Evolutionary conservation across 2,113 vertebrate genomes (phyloP), one percentile per base, ranked within the genome.

Genomic region (Lepidothrix coronata): DNA sequence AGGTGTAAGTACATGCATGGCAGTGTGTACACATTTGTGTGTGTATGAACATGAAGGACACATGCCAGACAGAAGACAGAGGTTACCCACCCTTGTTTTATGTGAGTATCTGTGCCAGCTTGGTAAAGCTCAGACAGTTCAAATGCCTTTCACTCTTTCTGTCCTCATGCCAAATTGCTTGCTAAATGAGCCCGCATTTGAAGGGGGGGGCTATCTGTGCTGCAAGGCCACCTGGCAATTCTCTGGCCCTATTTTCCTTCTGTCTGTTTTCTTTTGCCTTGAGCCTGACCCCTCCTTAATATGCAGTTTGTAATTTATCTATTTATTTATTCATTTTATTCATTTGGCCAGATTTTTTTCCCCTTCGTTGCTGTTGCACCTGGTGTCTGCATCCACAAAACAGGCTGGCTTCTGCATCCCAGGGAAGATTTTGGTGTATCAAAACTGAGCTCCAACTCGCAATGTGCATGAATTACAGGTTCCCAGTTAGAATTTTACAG

Each of bases 21-120:
- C 39, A 15, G 44, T 0, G 0, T 30, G 70, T 27, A 12, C 1
- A 1, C 3, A 0, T 62, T 83, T 70, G 14, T 59, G 55, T 41
- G n/a, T n/a, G 6, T 37, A 3, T 2, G 1, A 33, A 12, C 58
- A 10, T 28, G 35, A 33, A 74, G 48, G 17, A 13, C 17, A 57
- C 1, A 0, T 25, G 70, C 37, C 1, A 5, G 44, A 33, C 35
- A 39, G 49, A 55, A 13, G 25, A 23, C 2, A 5, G 49, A 79
- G 73, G 22, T 76, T 75, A 24, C 23, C 12, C 9, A 25, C 13
- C 46, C 8, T 28, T 74, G 24, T 67, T 83, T 63, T 49, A 28
- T 3, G 1, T 55, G 22, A 16, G 1, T 70, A 1, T 58, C 59
- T 89, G 43, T 65, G 55, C 11, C 27, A 77, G 46, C 41, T 73